Conservation (phyloP, 1,140 invertebrate genomes). For the Oedothorax gibbosus region DNA sequence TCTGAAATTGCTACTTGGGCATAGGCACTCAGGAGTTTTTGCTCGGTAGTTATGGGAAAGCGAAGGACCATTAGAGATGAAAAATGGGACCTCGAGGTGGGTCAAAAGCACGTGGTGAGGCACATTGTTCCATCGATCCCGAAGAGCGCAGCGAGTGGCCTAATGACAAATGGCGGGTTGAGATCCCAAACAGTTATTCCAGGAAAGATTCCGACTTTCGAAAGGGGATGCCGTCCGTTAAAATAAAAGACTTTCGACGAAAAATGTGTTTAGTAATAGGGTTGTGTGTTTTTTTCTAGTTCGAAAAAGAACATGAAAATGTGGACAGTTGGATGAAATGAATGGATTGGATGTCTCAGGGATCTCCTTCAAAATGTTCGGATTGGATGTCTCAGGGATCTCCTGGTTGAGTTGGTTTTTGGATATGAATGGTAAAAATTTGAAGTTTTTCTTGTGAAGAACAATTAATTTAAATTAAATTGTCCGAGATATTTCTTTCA, state of each 20-base stretch:
- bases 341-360: too few relatives aligned
- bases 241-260: not conserved
- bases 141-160: constrained; percentile 3
- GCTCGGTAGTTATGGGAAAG: constrained; percentile 15
- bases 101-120: constrained; percentile 44
- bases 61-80: constrained; percentile 22
- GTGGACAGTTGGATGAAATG: too few relatives aligned
- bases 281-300: too few relatives aligned
- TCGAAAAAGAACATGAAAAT: too few relatives aligned
- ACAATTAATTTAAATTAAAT: too few relatives aligned
- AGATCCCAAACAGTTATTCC: constrained; percentile 16
- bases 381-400: too few relatives aligned
- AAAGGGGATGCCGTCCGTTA: not conserved
- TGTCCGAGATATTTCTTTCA: too few relatives aligned
- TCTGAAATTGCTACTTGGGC: not conserved
- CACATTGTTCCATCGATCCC: constrained; percentile 46
- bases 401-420: too few relatives aligned
- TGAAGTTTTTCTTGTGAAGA: too few relatives aligned
- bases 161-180: constrained; percentile 41
- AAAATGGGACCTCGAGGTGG: constrained; percentile 42
- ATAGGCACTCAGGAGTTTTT: constrained; percentile 28
- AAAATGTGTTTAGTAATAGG: too few relatives aligned
- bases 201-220: constrained; percentile 7
- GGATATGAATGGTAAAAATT: too few relatives aligned
- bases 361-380: too few relatives aligned